Percentiles rank a stretch among this genome's conserved stretches.
Conservation (phyloP, 2,113 vertebrate genomes). For the Oreochromis niloticus region DNA sequence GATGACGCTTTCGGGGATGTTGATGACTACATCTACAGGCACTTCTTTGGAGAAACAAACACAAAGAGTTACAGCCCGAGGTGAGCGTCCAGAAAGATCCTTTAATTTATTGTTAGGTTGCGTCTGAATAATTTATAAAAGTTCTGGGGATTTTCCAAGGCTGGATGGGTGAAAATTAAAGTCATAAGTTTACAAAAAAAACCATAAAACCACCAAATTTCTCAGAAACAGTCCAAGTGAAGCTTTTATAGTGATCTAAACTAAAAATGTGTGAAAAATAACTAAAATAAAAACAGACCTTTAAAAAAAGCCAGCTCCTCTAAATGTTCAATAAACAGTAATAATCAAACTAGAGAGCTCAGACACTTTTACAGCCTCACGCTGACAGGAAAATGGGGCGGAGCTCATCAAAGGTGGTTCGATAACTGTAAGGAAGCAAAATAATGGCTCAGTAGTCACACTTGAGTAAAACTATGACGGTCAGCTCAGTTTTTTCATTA, state of each 20-base stretch:
- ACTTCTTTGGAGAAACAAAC: conserved; percentile 84
- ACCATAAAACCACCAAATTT: background rate
- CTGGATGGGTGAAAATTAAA: background rate
- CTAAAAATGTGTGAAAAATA: background rate
- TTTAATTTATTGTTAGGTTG: background rate
- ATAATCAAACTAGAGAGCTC: background rate
- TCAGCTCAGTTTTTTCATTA: background rate
- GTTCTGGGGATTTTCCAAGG: background rate
- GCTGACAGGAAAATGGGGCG: background rate
- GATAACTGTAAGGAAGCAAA: background rate
- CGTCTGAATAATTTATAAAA: background rate
- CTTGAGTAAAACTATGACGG: background rate
- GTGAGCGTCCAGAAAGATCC: conserved; percentile 57
- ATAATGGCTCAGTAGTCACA: background rate
- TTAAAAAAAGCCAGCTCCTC: background rate
- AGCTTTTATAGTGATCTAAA: background rate
- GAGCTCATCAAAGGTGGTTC: background rate
- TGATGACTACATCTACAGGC: conserved; percentile 85
- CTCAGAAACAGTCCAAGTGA: background rate
- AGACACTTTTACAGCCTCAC: background rate
- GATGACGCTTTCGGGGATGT: conserved; percentile 81
- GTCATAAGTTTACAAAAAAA: background rate
- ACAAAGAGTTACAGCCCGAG: conserved; percentile 76
- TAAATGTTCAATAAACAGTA: background rate
- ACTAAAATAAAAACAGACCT: background rate